Evolutionary conservation across 2,113 vertebrate species (phyloP).

Genomic region (Pimephales promelas): DNA sequence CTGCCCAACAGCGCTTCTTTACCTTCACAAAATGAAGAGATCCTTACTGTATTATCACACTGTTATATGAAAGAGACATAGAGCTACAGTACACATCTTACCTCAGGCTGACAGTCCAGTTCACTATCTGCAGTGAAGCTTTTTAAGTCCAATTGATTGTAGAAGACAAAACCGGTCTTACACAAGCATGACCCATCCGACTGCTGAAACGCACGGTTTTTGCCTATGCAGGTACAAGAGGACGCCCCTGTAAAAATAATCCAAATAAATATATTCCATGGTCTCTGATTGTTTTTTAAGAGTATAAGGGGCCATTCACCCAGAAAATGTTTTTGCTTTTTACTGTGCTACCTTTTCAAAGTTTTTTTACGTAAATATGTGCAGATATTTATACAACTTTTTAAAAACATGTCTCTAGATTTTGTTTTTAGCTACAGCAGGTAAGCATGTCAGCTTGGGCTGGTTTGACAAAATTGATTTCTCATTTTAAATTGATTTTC

Average conservation of each 20-base stretch:
- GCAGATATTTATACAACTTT: too few relatives aligned
- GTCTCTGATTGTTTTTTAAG: neutral
- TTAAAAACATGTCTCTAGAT: too few relatives aligned
- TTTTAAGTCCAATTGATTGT: slow-evolving; percentile 79
- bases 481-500: too few relatives aligned
- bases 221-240: slow-evolving; percentile 82
- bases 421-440: too few relatives aligned
- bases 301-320: too few relatives aligned
- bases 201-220: slow-evolving; percentile 88
- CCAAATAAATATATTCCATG: neutral
- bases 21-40: slow-evolving; percentile 69
- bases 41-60: neutral
- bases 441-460: too few relatives aligned
- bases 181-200: slow-evolving; percentile 91
- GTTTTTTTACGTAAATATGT: too few relatives aligned
- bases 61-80: neutral
- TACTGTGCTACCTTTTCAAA: too few relatives aligned
- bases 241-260: slow-evolving; percentile 75
- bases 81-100: slow-evolving; percentile 57
- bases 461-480: too few relatives aligned
- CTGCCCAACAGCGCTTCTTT: slow-evolving; percentile 76
- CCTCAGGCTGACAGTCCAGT: slow-evolving; percentile 87
- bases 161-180: slow-evolving; percentile 83
- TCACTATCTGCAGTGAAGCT: slow-evolving; percentile 75
- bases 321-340: too few relatives aligned